These are phyloP conservation scores for Typhlomys cinereus DNA, from an alignment of 2,113 vertebrate genomes.

Conservation along the genomic window DNA sequence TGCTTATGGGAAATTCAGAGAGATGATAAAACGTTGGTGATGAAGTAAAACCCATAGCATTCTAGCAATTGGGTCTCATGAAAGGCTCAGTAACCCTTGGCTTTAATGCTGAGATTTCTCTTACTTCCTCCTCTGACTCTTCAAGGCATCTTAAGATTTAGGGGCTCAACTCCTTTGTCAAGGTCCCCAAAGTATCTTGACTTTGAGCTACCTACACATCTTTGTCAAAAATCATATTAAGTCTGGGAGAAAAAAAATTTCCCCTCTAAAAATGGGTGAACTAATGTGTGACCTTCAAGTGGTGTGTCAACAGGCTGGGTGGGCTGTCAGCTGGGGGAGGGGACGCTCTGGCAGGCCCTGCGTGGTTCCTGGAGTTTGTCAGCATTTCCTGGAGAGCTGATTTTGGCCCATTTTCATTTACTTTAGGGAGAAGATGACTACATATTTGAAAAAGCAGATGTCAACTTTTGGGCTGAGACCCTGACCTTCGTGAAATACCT, in stretches of 20 bases:
- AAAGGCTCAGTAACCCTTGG: not conserved
- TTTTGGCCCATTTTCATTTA: slow-evolving; percentile 11
- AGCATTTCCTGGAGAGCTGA: not conserved
- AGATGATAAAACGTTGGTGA: slow-evolving; percentile 21
- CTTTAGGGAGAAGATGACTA: slow-evolving; percentile 91
- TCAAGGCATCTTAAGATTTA: not conserved
- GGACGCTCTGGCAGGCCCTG: not conserved
- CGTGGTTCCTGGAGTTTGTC: not conserved
- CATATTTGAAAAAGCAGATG: slow-evolving; percentile 94
- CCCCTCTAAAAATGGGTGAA: not conserved
- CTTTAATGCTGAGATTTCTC: not conserved
- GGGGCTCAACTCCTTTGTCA: not conserved
- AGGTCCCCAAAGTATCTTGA: slow-evolving; percentile 52
- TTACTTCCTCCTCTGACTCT: not conserved
- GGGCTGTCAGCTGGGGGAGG: not conserved
- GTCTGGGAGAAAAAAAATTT: not conserved
- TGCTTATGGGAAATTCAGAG: slow-evolving; percentile 18
- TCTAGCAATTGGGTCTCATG: not conserved
- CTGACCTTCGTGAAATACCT: slow-evolving; percentile 89
- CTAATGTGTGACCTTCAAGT: slow-evolving; percentile 63
- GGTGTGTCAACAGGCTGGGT: slow-evolving; percentile 38
- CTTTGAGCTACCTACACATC: slow-evolving; percentile 58
- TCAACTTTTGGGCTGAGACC: slow-evolving; percentile 96
- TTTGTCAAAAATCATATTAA: slow-evolving; percentile 69
- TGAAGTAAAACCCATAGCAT: not conserved